phyloP scores from a whole-genome alignment of 2,113 vertebrate species.

The Anhinga anhinga region DNA sequence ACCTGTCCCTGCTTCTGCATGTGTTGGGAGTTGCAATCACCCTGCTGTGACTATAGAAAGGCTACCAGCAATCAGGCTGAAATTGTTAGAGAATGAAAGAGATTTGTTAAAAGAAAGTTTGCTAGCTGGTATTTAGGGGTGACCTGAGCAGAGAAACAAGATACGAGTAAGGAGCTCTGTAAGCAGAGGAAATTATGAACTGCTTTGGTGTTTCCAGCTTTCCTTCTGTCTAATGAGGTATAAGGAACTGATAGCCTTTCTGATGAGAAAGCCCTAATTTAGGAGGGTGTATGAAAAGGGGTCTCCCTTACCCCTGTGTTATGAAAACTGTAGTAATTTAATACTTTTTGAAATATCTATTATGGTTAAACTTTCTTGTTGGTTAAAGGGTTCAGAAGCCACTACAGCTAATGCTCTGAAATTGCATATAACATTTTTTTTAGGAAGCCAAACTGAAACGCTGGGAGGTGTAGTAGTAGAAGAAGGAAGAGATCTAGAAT shows the following conservation, averaged over 20 bases:
- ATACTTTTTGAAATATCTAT: not conserved
- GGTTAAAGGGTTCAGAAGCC: not conserved
- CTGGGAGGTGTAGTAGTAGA: not conserved
- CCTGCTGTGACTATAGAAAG: not conserved
- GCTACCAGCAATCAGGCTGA: not conserved
- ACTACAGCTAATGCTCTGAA: not conserved
- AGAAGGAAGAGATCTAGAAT: not conserved
- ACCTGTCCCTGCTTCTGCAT: not conserved
- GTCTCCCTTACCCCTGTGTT: not conserved
- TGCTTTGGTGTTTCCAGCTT: not conserved
- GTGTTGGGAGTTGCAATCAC: not conserved
- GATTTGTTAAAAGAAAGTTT: not conserved
- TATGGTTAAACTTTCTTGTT: not conserved
- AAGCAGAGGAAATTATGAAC: fast-evolving
- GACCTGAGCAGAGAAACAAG: fast-evolving
- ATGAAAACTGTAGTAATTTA: not conserved
- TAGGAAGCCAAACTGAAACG: not conserved
- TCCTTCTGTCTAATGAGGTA: not conserved
- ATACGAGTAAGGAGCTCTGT: fast-evolving
- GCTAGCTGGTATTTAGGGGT: not conserved
- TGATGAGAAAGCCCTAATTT: fast-evolving
- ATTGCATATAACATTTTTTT: not conserved
- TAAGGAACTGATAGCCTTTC: not conserved
- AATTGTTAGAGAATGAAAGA: not conserved
- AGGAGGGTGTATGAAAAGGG: not conserved